Conservation (phyloP, 2,797 vertebrate genomes). For the Pseudochromis fuscus region DNA sequence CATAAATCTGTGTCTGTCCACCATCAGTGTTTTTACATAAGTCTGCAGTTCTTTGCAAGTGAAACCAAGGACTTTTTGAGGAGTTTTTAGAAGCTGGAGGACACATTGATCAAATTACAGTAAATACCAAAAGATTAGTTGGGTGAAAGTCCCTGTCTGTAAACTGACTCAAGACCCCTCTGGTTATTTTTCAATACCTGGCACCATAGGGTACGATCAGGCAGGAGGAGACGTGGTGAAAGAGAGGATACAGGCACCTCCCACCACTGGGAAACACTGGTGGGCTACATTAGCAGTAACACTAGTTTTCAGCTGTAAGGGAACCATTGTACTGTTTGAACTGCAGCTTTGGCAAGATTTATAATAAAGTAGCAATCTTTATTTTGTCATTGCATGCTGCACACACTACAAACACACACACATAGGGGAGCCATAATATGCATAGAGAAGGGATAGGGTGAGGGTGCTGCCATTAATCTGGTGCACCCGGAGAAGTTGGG, state of each 20-base stretch:
- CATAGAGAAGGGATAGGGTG: no score
- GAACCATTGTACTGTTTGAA: no score
- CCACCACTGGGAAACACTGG: background rate
- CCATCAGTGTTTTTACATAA: background rate
- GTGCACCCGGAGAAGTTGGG: no score
- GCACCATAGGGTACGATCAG: background rate
- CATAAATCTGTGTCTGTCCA: background rate
- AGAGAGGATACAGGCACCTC: background rate
- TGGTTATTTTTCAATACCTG: background rate
- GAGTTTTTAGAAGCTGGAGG: background rate
- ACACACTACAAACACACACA: no score
- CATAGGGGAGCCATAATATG: no score
- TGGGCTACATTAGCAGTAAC: no score
- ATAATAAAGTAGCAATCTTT: no score
- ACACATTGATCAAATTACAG: background rate
- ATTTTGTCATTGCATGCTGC: no score
- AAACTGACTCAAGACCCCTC: background rate
- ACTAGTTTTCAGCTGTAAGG: no score
- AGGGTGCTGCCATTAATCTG: no score
- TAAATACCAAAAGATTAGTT: background rate
- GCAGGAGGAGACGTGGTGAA: background rate
- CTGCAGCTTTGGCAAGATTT: no score
- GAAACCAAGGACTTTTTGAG: background rate
- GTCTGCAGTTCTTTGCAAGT: slow-evolving; percentile 1
- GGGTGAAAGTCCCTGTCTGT: background rate